phyloP scores from a whole-genome alignment of 2,888 invertebrate genomes.

The Nowickia ferox region DNA sequence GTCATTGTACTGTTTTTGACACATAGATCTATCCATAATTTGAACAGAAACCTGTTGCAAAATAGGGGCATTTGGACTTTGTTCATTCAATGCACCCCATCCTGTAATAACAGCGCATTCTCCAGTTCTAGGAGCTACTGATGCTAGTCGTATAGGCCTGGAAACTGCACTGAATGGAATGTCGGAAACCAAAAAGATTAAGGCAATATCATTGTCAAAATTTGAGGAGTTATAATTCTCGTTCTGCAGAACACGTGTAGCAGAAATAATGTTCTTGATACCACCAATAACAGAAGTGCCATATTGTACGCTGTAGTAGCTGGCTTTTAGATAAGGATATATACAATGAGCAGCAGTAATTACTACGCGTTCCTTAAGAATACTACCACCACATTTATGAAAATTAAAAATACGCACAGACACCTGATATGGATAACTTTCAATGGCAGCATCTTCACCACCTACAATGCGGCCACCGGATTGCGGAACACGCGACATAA shows the following conservation, averaged over 20 bases:
- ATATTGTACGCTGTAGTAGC: constrained; percentile 57
- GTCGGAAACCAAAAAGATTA: constrained; percentile 53
- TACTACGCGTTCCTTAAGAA: constrained; percentile 74
- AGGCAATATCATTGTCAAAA: constrained; percentile 69
- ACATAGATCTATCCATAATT: constrained; percentile 73
- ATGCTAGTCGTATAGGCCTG: constrained; percentile 85
- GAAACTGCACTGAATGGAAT: constrained; percentile 76
- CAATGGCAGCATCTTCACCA: constrained; percentile 65
- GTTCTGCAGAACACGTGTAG: constrained; percentile 38
- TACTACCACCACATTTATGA: constrained; percentile 77
- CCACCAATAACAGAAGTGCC: constrained; percentile 49
- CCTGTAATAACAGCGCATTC: constrained; percentile 76
- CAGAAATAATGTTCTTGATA: constrained; percentile 30
- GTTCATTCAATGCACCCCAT: constrained; percentile 77
- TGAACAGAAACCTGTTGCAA: constrained; percentile 77
- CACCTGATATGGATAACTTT: constrained; percentile 64
- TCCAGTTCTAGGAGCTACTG: constrained; percentile 77
- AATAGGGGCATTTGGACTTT: constrained; percentile 67
- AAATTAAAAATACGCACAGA: constrained; percentile 57
- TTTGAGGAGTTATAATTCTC: constrained; percentile 42
- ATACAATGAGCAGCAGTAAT: constrained; percentile 78
- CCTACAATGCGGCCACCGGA: constrained; percentile 73
- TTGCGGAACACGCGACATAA: constrained; percentile 2
- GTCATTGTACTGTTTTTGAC: constrained; percentile 74
- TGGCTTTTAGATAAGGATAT: not conserved